phyloP scores from a whole-genome alignment of 30 jellyfish, hydroid and myxozoan species.

The Hydractinia echinata region DNA sequence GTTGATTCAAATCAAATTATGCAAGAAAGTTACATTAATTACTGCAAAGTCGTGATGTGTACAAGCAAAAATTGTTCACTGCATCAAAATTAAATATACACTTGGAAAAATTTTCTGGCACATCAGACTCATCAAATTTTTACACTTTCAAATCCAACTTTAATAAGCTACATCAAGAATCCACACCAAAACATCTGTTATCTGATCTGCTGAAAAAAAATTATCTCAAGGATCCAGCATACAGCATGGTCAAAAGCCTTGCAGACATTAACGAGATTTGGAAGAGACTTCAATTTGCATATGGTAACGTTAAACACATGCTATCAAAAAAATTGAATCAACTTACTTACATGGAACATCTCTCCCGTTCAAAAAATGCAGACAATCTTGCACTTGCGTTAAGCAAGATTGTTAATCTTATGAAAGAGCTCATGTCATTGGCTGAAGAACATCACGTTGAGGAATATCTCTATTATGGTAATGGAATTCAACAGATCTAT shows the following conservation, averaged over 20 bases:
- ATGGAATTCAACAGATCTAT: constrained; percentile 11
- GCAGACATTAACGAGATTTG: constrained; percentile 23
- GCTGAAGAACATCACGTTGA: constrained; percentile 25
- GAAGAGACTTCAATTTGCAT: constrained; percentile 12
- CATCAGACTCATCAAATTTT: not conserved
- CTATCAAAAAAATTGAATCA: constrained; percentile 7
- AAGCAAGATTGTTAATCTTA: constrained; percentile 19
- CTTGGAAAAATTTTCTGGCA: constrained; percentile 6
- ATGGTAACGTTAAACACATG: constrained; percentile 31
- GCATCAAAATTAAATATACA: constrained; percentile 17
- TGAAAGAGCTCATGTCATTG: constrained; percentile 24
- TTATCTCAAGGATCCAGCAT: constrained; percentile 30
- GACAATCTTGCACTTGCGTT: not conserved
- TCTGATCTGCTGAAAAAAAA: constrained; percentile 22
- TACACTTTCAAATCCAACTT: constrained; percentile 24
- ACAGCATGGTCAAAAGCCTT: constrained; percentile 31
- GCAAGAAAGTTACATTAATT: not conserved
- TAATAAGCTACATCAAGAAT: constrained; percentile 2
- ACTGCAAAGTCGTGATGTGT: not conserved
- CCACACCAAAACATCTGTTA: constrained; percentile 6
- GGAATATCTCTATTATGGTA: constrained; percentile 13
- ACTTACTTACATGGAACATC: constrained; percentile 1
- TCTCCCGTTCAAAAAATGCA: constrained; percentile 3
- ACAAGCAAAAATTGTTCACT: not conserved
- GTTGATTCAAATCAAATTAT: constrained; percentile 14